These are phyloP conservation scores for Meteorus colon DNA, from an alignment of 2,888 invertebrate genomes.

Conservation along the genomic window DNA sequence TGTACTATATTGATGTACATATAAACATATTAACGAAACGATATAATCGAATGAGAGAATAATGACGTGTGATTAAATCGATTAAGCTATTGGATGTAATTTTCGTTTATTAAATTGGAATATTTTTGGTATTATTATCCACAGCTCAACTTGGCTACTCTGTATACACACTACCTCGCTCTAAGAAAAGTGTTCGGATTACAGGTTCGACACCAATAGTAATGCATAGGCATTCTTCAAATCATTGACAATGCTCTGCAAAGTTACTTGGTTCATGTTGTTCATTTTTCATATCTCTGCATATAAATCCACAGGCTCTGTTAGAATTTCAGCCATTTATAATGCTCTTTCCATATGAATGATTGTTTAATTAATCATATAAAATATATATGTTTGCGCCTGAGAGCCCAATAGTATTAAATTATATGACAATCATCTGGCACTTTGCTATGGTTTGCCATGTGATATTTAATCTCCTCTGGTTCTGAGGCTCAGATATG, in stretches of 20 bases:
- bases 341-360: conserved; percentile 29
- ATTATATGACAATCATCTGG: too few relatives aligned
- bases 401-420: too few relatives aligned
- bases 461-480: too few relatives aligned
- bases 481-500: too few relatives aligned
- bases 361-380: conserved; percentile 12
- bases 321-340: conserved; percentile 46
- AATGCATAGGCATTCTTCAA: conserved; percentile 57
- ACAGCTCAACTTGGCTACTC: conserved; percentile 68
- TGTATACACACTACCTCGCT: conserved; percentile 66
- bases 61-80: background rate
- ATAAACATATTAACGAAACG: background rate
- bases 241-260: conserved; percentile 38
- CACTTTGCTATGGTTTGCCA: too few relatives aligned
- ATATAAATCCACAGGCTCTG: conserved; percentile 54
- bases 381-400: background rate
- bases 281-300: conserved; percentile 49
- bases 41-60: background rate
- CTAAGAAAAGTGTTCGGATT: conserved; percentile 68
- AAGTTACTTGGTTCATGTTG: conserved; percentile 59
- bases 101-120: conserved; percentile 13
- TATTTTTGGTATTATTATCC: conserved; percentile 60
- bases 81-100: background rate
- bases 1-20: background rate
- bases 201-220: conserved; percentile 65